phyloP scores from a whole-genome alignment of 1,140 invertebrate genomes.

The Cylas formicarius region DNA sequence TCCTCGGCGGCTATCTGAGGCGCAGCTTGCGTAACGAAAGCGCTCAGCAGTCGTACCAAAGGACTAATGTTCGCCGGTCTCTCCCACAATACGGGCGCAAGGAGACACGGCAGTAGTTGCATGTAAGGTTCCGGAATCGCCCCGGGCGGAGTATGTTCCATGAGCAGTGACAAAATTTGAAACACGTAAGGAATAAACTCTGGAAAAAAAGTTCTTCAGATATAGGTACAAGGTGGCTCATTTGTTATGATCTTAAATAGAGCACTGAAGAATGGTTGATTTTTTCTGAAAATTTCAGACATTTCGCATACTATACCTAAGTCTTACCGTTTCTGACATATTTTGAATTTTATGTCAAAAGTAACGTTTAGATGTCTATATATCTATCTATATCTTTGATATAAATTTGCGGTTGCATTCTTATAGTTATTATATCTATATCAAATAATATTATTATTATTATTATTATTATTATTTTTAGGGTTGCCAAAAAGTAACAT shows the following conservation, averaged over 20 bases:
- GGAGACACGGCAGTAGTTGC: constrained; percentile 78
- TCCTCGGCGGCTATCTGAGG: constrained; percentile 59
- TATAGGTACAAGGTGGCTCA: no score
- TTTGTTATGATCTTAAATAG: no score
- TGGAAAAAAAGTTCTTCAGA: constrained; percentile 37
- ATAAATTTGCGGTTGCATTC: neutral
- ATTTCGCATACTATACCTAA: no score
- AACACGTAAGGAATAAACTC: constrained; percentile 98
- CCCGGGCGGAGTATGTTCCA: constrained; percentile 60
- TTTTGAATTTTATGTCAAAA: no score
- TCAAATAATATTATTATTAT: no score
- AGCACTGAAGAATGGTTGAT: no score
- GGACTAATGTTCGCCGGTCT: constrained; percentile 86
- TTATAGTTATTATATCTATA: no score
- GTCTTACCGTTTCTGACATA: no score
- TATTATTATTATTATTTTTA: no score
- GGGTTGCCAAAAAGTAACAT: no score
- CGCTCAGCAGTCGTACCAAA: constrained; percentile 79
- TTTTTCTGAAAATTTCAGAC: no score
- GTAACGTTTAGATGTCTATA: no score
- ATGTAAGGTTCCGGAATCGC: constrained; percentile 76
- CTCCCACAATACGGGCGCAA: constrained; percentile 87
- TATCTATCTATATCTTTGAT: neutral
- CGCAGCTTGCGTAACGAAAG: constrained; percentile 71
- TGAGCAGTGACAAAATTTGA: constrained; percentile 87